Conservation (phyloP, 2,797 vertebrate genomes). For the Aselliscus stoliczkanus region DNA sequence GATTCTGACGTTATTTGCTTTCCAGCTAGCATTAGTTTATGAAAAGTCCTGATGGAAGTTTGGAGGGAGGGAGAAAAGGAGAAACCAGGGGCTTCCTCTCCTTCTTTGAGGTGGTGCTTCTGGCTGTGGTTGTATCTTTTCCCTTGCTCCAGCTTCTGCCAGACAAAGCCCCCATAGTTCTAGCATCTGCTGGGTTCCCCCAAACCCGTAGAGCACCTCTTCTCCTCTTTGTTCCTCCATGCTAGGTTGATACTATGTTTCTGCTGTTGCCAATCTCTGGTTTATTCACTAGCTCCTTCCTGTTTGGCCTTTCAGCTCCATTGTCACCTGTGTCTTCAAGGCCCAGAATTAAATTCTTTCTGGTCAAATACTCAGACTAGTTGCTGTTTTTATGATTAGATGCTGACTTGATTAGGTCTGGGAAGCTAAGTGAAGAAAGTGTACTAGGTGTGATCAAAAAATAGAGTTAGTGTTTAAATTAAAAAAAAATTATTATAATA, state of each 20-base stretch:
- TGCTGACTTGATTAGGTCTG: not conserved
- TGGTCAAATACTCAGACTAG: not conserved
- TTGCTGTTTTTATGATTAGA: not conserved
- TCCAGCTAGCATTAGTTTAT: not conserved
- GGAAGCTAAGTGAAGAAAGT: not conserved
- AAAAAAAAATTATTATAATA: no score
- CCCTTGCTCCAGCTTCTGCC: not conserved
- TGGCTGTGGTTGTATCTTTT: not conserved
- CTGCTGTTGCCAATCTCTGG: not conserved
- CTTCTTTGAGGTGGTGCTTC: not conserved
- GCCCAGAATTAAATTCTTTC: not conserved
- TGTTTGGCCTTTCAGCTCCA: not conserved
- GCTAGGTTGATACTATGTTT: not conserved
- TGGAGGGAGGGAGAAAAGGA: not conserved
- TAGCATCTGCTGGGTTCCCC: not conserved
- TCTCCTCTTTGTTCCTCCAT: not conserved
- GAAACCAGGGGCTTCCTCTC: not conserved
- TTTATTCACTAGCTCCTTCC: not conserved
- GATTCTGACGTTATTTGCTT: not conserved
- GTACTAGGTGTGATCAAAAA: no score
- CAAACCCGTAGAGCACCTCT: no score
- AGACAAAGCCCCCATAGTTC: not conserved
- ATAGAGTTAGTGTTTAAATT: no score
- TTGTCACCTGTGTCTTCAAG: not conserved
- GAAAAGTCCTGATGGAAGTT: not conserved